These are phyloP conservation scores for Oreochromis spilurus DNA, from an alignment of 2,113 vertebrate genomes.

Conservation along the genomic window DNA sequence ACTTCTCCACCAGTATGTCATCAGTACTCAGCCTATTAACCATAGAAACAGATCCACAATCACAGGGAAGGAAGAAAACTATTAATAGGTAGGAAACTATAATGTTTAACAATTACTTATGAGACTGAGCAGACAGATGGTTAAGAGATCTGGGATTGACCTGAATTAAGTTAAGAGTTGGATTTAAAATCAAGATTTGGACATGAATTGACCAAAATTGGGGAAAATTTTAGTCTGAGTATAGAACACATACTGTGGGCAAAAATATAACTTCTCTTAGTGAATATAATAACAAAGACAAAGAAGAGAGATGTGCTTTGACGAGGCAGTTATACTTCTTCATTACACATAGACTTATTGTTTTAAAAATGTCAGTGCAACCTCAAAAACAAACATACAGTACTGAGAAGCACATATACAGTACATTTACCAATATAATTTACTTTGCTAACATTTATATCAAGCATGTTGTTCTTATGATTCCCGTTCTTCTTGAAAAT, in stretches of 20 bases:
- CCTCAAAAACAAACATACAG: not conserved
- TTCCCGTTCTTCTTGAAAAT: slow-evolving; percentile 47
- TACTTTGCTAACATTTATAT: slow-evolving; percentile 58
- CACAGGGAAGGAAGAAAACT: not conserved
- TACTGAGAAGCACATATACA: not conserved
- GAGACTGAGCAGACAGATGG: not conserved
- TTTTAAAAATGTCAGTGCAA: slow-evolving; percentile 13
- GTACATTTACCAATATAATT: not conserved
- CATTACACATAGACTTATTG: slow-evolving; percentile 17
- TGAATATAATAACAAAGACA: slow-evolving; percentile 12
- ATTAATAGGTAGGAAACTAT: not conserved
- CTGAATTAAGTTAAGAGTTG: not conserved
- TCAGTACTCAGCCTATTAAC: not conserved
- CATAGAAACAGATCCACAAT: not conserved
- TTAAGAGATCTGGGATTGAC: not conserved
- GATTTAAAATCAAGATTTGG: not conserved
- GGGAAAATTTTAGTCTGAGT: not conserved
- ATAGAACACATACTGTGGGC: not conserved
- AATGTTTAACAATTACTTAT: not conserved
- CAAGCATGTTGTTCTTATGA: slow-evolving; percentile 59
- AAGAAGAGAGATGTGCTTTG: not conserved
- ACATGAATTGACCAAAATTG: not conserved
- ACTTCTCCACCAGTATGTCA: not conserved
- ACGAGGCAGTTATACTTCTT: not conserved
- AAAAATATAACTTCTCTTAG: not conserved